phyloP scores from a whole-genome alignment of 2,797 vertebrate species.

The Thripadectes ignobilis region DNA sequence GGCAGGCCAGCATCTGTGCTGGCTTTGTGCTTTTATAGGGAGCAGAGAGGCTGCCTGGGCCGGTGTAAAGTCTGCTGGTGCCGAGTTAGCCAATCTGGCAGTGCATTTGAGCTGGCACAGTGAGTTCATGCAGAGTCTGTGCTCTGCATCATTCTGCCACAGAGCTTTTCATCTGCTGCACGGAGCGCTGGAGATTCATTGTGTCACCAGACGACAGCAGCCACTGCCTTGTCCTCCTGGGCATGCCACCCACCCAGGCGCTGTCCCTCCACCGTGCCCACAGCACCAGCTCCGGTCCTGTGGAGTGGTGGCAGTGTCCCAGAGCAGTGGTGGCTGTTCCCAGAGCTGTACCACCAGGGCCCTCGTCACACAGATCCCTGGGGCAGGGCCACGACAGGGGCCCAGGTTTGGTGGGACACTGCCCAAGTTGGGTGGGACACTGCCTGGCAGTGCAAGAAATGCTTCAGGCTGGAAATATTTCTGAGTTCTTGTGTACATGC shows the following conservation, averaged over 20 bases:
- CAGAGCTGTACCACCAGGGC: accelerated
- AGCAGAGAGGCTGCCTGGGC: background rate
- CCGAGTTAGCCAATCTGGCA: background rate
- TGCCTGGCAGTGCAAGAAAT: background rate
- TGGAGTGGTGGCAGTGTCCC: background rate
- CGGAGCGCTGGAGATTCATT: background rate
- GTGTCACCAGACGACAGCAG: background rate
- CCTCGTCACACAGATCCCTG: accelerated
- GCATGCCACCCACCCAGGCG: background rate
- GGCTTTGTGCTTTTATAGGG: background rate
- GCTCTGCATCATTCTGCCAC: background rate
- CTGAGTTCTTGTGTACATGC: background rate
- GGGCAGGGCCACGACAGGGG: background rate
- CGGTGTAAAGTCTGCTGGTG: background rate
- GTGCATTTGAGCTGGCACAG: background rate
- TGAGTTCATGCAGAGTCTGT: background rate
- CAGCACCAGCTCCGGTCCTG: background rate
- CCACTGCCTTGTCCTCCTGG: accelerated
- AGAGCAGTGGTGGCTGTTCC: background rate
- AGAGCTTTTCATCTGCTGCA: background rate
- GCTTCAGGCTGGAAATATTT: background rate
- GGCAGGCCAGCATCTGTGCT: accelerated
- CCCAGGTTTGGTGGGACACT: too few relatives aligned
- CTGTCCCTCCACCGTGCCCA: background rate
- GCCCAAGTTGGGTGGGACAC: too few relatives aligned